phyloP scores from a whole-genome alignment of 2,888 invertebrate species.

The Lasioglossum lativentre region DNA sequence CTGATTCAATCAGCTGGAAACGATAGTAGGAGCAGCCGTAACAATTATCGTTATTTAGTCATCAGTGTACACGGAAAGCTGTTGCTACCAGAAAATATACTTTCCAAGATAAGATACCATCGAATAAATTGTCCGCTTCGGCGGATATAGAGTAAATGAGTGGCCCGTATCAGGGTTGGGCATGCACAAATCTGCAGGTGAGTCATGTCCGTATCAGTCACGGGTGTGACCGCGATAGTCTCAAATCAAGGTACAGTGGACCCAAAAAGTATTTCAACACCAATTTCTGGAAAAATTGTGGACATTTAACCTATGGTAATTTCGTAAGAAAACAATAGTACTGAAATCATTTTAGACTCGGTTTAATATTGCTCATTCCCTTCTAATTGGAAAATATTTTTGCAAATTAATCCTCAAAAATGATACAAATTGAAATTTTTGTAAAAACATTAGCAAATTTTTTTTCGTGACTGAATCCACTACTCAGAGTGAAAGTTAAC shows the following conservation, averaged over 20 bases:
- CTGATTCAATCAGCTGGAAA: not conserved
- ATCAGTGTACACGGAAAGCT: not conserved
- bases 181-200: conserved; percentile 27
- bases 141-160: conserved; percentile 7
- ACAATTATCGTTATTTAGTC: conserved; percentile 23
- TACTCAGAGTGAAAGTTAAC: no score
- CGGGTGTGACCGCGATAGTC: not conserved
- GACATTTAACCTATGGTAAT: not conserved
- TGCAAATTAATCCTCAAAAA: no score
- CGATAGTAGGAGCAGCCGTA: not conserved
- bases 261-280: not conserved
- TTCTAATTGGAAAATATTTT: no score
- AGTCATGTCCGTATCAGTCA: conserved; percentile 23
- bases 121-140: conserved; percentile 19
- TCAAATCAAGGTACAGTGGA: not conserved
- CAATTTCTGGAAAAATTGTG: not conserved
- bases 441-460: no score
- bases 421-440: no score
- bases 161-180: conserved; percentile 11
- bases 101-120: conserved; percentile 26
- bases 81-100: conserved; percentile 11
- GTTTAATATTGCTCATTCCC: no score
- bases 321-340: no score
- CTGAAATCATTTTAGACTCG: no score
- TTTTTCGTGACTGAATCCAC: no score